Evolutionary conservation across 2,797 vertebrate species (phyloP).

Genomic region (Dipus sagitta): DNA sequence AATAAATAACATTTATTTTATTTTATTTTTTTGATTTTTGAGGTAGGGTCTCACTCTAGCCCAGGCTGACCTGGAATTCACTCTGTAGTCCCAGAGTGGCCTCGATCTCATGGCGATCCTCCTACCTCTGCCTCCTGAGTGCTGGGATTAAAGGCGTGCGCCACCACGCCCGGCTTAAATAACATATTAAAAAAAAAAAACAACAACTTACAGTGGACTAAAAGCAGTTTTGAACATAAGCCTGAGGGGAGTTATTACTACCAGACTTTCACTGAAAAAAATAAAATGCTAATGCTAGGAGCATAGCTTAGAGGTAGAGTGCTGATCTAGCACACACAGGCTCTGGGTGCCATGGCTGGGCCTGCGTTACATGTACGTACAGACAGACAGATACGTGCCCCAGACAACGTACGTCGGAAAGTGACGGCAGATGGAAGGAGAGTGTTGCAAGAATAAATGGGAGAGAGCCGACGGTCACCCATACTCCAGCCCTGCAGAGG

Average conservation of each 20-base stretch:
- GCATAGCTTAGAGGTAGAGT: not conserved
- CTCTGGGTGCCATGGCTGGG: not conserved
- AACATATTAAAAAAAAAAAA: no score
- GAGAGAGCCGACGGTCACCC: not conserved
- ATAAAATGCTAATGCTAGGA: not conserved
- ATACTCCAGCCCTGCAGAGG: not conserved
- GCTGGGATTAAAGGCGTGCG: no score
- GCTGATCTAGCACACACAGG: not conserved
- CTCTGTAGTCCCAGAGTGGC: no score
- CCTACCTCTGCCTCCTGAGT: no score
- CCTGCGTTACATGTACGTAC: not conserved
- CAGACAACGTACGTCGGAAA: not conserved
- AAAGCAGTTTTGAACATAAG: conserved; percentile 23
- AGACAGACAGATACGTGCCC: no score
- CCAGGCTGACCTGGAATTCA: no score
- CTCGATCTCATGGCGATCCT: no score
- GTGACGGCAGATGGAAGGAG: not conserved
- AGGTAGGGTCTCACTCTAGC: no score
- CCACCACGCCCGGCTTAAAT: no score
- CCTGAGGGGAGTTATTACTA: not conserved
- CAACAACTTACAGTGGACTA: not conserved
- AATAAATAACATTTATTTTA: no score
- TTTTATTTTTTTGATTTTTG: no score
- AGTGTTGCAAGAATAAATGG: not conserved
- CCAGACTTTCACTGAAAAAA: not conserved